Conservation (phyloP, 2,888 invertebrate genomes). For the Eristalinus aeneus region DNA sequence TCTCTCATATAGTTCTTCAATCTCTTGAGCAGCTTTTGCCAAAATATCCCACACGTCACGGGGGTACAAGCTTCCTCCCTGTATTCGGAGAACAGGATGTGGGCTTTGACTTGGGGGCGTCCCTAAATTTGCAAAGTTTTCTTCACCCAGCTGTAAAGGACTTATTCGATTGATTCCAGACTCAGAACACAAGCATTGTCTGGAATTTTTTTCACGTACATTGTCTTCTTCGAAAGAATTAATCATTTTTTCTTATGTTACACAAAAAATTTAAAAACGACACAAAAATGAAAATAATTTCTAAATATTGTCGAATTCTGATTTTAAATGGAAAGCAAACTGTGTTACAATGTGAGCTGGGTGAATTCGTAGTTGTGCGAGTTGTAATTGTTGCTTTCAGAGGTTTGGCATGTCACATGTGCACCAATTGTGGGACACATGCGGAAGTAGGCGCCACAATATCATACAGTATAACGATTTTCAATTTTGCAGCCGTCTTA, state of each 20-base stretch:
- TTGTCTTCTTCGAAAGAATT: background rate
- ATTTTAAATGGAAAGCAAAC: too few species aligned
- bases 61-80: constrained; percentile 21
- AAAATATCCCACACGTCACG: constrained; percentile 75
- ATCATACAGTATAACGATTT: too few species aligned
- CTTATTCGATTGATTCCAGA: constrained; percentile 72
- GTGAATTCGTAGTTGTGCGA: too few species aligned
- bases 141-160: constrained; percentile 61
- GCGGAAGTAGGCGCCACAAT: too few species aligned
- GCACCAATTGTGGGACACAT: too few species aligned
- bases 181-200: background rate
- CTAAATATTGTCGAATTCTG: too few species aligned
- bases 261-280: too few species aligned
- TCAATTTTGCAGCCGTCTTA: too few species aligned
- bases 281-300: too few species aligned
- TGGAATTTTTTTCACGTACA: background rate
- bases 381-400: too few species aligned
- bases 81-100: constrained; percentile 13
- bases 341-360: too few species aligned
- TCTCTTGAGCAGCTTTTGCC: constrained; percentile 72
- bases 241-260: background rate
- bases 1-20: constrained; percentile 72
- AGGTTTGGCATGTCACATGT: too few species aligned
- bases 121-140: constrained; percentile 56
- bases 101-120: constrained; percentile 1